Evolutionary conservation across 2,797 vertebrate species (phyloP), one percentile per base, ranked within the genome.

Genomic region (Chaetophractus vellerosus): DNA sequence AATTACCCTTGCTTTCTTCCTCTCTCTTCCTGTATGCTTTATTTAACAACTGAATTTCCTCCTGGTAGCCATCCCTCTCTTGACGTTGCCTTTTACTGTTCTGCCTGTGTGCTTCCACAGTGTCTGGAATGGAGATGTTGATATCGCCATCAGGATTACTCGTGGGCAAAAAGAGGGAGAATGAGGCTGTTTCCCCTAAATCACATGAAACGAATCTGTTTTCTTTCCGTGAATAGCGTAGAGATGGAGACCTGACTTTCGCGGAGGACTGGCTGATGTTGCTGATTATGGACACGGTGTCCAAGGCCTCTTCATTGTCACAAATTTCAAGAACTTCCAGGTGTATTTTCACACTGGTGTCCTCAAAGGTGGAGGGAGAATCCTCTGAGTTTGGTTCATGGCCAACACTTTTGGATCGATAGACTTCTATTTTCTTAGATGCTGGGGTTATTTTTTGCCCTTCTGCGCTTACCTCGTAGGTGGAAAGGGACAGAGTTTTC

Each of bases 291-390:
- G 99, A 99, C 96, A 99, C 99, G 0, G 99, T 99, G 98, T 99
- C 99, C 99, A 99, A 98, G 79, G 99, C 99, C 97, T 99, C 99
- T 79, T 99, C 99, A 0, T 99, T 99, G 97, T 99, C 99, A 31
- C 99, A 99, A 88, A 99, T 99, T 98, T 99, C 99, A 95, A 99
- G 98, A n/a, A 99, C 99, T 92, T 99, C 99, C 52, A 99, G 95
- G 96, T 99, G 99, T 97, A 99, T 99, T 98, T 99, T 99, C 26
- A 99, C 99, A 0, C 98, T 99, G 12, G 99, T 99, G 98, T 99
- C 99, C 0, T 98, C 99, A 16, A 98, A 98, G 0, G 97, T 88
- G 3, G 95, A 95, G 0, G 99, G 97, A 2, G 98, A 97, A 33
- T 99, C 98, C 5, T 99, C 99, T 0, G 98, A 98, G 82, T 98